Evolutionary conservation across 2,888 invertebrate genomes (phyloP), one percentile per base, ranked within the genome.

Genomic region (Erannis defoliaria): DNA sequence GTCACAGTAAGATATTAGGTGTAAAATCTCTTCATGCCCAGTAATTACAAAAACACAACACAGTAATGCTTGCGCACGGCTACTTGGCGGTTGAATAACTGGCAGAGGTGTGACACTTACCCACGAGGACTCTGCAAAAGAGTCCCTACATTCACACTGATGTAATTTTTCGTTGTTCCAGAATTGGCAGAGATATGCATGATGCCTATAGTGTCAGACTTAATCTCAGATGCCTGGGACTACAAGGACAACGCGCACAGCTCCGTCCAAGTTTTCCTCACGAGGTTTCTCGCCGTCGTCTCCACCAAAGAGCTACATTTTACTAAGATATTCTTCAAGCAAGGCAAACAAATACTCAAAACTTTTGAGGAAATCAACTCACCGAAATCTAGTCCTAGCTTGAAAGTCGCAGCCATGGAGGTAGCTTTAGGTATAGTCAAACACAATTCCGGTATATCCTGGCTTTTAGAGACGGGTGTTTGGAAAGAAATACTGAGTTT

Each of bases 401-500:
- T 96, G 23, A 95, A 95, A 80, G 93, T 96, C 50, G 96, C 95
- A 0, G 95, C 94, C 61, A 94, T 96, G 59, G 94, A 95, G 51
- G 91, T 96, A 63, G 90, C 96, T 16, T 80, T 93, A 10, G 88
- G 95, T 10, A 86, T 96, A 31, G 86, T 95, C 6, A 86, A 89
- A 37, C 96, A 97, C 75, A 89, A 90, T 64, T 90, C 94, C 2
- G 97, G 97, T 0, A 80, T 95, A 29, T 85, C 92, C 26, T 97
- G 96, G 95, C 86, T 97, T 3, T 87, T 94, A n/a, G 85, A 94
- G 58, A 90, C 88, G 61, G 94, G 93, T 14, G 82, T 93, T 12
- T 97, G 97, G 96, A 93, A 90, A 62, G 93, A 95, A 70, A 93
- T 96, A 26, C 83, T 96, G 3, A 91, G 90, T 59, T 94, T 95